Conservation (phyloP, 53 echinoderm and acorn worm genomes). For the Stichopus horrens region DNA sequence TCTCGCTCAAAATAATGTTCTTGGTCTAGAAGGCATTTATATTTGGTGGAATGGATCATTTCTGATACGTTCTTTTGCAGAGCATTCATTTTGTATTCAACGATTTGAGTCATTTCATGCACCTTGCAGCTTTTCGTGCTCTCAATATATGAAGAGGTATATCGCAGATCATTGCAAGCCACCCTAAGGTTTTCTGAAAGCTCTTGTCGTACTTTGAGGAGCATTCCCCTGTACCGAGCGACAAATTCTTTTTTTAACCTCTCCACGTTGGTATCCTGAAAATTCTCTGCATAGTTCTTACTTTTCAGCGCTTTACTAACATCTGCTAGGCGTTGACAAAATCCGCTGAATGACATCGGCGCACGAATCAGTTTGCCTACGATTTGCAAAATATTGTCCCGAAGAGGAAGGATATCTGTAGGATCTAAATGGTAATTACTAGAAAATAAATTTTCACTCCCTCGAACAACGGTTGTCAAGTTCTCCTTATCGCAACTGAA, state of each 20-base stretch:
- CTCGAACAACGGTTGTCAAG: background rate
- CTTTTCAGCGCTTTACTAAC: slow-evolving; percentile 10
- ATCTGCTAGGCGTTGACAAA: slow-evolving; percentile 28
- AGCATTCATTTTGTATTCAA: background rate
- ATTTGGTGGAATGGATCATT: background rate
- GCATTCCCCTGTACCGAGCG: background rate
- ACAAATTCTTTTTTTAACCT: slow-evolving; percentile 17
- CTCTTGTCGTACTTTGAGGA: background rate
- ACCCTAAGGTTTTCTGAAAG: background rate
- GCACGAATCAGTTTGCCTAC: background rate
- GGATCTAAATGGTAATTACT: background rate
- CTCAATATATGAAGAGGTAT: background rate
- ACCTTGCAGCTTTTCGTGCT: background rate
- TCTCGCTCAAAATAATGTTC: slow-evolving; percentile 12
- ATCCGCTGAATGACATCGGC: background rate
- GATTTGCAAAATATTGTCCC: background rate
- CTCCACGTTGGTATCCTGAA: slow-evolving; percentile 21
- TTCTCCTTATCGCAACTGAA: background rate
- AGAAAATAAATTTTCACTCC: background rate
- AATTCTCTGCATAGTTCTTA: background rate
- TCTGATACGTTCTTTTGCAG: background rate
- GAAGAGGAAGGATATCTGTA: background rate
- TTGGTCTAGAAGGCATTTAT: slow-evolving; percentile 10
- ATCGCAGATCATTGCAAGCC: slow-evolving; percentile 2
- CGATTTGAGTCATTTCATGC: background rate